Evolutionary conservation across 2,888 invertebrate species (phyloP), one percentile per base, ranked within the genome.

Genomic region (Nomada fucata): DNA sequence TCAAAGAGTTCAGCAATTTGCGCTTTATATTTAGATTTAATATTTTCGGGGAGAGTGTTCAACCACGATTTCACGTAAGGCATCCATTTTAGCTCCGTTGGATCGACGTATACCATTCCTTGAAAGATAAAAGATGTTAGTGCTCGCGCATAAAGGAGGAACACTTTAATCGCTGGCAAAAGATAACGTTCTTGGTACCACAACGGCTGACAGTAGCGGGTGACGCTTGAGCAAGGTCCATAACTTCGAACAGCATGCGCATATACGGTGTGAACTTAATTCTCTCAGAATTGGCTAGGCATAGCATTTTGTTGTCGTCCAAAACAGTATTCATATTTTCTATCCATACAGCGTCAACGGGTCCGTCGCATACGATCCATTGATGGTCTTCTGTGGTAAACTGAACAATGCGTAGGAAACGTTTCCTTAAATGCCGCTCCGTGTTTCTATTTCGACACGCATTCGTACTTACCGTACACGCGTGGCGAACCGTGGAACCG

Each of bases 271-370:
- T 97, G 42, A 98, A 95, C 93, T 98, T 98, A 83, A 98, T 98
- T 80, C 98, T 95, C 94, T 98, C 98, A 0, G 98, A 98, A 94
- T 98, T 98, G 1, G 98, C 98, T 53, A 98, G 94, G 89, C 98
- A 98, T 53, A 98, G 93, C 97, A 98, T 98, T 94, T 98, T 98
- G 93, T 98, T 98, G 91, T 98, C 98, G 91, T 98, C 98, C 9
- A 98, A 94, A 0, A 98, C 98, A 0, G 98, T 98, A 93, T 98
- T 98, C 96, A 98, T 96, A 92, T 98, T 98, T 94, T 98, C 98
- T 84, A 98, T 98, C 98, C 98, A 98, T 26, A 98, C 96, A 0
- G 98, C 98, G 93, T 98, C 98, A 0, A 98, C 98, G 0, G 97
- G 98, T 0, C 98, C 98, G 92, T 98, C 98, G 93, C 98, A 98